A percentile compares a stretch with the other conserved stretches of the same genome.
Evolutionary conservation across 37 sponge, comb jelly and placozoan species (phyloP).

Genomic region (Mnemiopsis leidyi): DNA sequence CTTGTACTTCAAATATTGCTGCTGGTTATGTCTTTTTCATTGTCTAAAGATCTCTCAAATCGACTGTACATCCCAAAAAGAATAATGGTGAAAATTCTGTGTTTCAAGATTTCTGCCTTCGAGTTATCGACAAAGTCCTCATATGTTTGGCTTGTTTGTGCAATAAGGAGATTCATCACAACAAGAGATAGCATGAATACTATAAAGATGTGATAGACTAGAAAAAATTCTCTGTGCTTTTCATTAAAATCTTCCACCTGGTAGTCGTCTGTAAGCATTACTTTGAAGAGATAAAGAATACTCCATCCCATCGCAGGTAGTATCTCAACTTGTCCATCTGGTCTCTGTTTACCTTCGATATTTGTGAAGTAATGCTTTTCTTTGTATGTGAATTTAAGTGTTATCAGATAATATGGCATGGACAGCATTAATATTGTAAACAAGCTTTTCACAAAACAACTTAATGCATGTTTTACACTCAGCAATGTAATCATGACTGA

Average conservation of each 20-base stretch:
- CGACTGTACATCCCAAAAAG: neutral
- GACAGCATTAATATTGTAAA: neutral
- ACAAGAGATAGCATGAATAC: neutral
- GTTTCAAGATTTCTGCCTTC: neutral
- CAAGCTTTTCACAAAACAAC: neutral
- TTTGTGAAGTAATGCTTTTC: conserved; percentile 2
- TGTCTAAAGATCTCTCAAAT: neutral
- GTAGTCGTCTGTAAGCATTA: neutral
- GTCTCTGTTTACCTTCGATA: neutral
- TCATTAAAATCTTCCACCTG: neutral
- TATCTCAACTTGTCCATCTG: neutral
- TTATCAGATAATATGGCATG: conserved; percentile 3
- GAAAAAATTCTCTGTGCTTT: neutral
- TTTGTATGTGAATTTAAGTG: neutral
- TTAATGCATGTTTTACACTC: neutral
- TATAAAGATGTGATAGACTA: neutral
- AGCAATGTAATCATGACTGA: neutral
- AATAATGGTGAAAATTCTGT: neutral
- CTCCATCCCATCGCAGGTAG: neutral
- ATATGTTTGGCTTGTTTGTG: neutral
- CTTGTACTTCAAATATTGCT: neutral
- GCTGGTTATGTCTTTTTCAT: neutral
- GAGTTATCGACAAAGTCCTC: conserved; percentile 17
- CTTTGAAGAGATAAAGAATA: neutral
- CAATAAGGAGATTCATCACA: neutral